These are phyloP conservation scores for Seira ritae DNA, from an alignment of 2,888 invertebrate genomes.

Conservation along the genomic window DNA sequence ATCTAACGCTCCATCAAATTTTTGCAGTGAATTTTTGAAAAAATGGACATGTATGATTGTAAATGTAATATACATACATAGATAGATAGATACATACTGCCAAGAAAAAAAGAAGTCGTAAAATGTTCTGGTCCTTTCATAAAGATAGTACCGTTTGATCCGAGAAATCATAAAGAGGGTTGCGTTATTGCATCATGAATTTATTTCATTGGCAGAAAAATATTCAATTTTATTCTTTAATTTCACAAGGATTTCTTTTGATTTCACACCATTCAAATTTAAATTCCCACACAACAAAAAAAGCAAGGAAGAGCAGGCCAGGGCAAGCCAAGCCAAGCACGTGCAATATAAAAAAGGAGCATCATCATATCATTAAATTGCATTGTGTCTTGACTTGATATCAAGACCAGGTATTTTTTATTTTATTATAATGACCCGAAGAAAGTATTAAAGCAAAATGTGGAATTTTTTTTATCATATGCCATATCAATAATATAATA, in stretches of 20 bases:
- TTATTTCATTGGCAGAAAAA: neutral
- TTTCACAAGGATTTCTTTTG: neutral
- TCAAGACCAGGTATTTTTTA: too few species aligned
- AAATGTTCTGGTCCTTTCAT: neutral
- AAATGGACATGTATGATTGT: too few species aligned
- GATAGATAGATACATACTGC: too few species aligned
- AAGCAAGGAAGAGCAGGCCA: too few species aligned
- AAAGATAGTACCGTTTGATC: neutral
- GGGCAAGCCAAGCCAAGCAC: neutral
- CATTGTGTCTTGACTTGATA: neutral
- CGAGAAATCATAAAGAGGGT: neutral
- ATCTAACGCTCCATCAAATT: too few species aligned
- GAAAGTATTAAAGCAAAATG: neutral
- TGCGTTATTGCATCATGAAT: neutral
- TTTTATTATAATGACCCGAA: neutral
- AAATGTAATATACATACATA: too few species aligned
- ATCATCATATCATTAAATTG: neutral
- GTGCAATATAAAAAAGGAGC: neutral
- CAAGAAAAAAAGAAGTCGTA: too few species aligned
- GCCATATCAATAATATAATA: too few species aligned
- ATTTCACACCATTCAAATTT: neutral
- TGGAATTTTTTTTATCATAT: too few species aligned
- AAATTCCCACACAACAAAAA: neutral
- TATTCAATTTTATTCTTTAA: neutral
- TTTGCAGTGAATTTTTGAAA: neutral